Conservation (phyloP, 53 echinoderm and acorn worm genomes). For the Pentamera pediparva region DNA sequence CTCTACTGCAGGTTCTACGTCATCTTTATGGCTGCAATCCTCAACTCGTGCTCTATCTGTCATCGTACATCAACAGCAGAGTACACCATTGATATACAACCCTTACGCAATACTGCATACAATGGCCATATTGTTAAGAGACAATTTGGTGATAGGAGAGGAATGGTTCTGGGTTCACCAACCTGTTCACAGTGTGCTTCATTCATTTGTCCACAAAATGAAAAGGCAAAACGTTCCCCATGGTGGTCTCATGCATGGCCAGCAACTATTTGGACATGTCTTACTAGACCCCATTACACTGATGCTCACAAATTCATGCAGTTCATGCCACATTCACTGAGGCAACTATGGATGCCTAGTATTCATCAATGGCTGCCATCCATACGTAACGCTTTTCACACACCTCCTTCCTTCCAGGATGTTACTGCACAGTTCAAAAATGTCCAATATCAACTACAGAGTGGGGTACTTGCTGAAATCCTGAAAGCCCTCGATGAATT, state of each 20-base stretch:
- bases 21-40: not conserved
- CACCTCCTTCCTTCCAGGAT: not conserved
- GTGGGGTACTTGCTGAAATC: slow-evolving; percentile 13
- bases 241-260: slow-evolving; percentile 44
- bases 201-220: slow-evolving; percentile 14
- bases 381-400: not conserved
- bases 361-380: not conserved
- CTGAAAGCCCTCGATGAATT: slow-evolving; percentile 15
- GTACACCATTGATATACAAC: not conserved
- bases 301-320: slow-evolving; percentile 16
- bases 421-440: not conserved
- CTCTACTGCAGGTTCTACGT: too few relatives aligned
- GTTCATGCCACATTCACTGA: not conserved
- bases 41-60: not conserved
- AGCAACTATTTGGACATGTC: slow-evolving; percentile 36
- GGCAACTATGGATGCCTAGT: not conserved
- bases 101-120: slow-evolving; percentile 5
- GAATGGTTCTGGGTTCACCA: slow-evolving; percentile 24
- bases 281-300: slow-evolving; percentile 16
- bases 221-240: slow-evolving; percentile 1
- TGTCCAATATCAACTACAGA: not conserved
- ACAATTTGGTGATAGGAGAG: slow-evolving; percentile 24
- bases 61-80: not conserved
- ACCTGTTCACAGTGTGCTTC: slow-evolving; percentile 27
- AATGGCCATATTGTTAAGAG: slow-evolving; percentile 28